Evolutionary conservation across 2,888 invertebrate species (phyloP), one percentile per base, ranked within the genome.

Genomic region (Hipparchia sbordonii): DNA sequence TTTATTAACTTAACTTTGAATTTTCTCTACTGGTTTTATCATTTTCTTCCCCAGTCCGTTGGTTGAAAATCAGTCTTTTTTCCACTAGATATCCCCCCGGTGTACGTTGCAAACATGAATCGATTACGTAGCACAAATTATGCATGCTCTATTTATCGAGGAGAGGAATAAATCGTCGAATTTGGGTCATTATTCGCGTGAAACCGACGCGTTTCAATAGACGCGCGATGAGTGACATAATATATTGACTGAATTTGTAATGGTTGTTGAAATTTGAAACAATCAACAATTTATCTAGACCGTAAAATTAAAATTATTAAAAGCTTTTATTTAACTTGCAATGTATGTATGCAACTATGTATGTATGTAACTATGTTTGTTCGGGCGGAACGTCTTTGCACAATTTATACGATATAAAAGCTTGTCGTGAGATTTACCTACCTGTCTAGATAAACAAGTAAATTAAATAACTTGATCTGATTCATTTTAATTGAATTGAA

Each of bases 161-260:
- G 70, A 77, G 74, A 70, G 74, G 61, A 75, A 71, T 74, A 77
- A 75, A 77, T 74, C 72, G 71, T 62, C 71, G 75, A 71, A 74
- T 75, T 74, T 72, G 67, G 77, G 75, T 74, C 74, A 73, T 72
- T 70, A 70, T 71, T 74, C 70, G 70, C 68, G 69, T 60, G 52
- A 52, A 66, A 72, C 66, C 74, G 62, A 61, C 61, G 70, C 71
- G 62, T 70, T 75, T 70, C 60, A 72, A 73, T 73, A 72, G 72
- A 73, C 51, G 52, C 65, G 59, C 70, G 62, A 67, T 63, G 72
- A 73, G 67, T 73, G 72, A 73, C 62, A 73, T 39, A 4, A 39
- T 75, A 13, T 56, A 73, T 73, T 48, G 67, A 51, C 12, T 60
- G 67, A 70, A 73, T 75, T 72, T 70, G 65, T 72, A 63, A 73